Evolutionary conservation across 2,797 vertebrate genomes (phyloP).

Genomic region (Pangasius macronema): DNA sequence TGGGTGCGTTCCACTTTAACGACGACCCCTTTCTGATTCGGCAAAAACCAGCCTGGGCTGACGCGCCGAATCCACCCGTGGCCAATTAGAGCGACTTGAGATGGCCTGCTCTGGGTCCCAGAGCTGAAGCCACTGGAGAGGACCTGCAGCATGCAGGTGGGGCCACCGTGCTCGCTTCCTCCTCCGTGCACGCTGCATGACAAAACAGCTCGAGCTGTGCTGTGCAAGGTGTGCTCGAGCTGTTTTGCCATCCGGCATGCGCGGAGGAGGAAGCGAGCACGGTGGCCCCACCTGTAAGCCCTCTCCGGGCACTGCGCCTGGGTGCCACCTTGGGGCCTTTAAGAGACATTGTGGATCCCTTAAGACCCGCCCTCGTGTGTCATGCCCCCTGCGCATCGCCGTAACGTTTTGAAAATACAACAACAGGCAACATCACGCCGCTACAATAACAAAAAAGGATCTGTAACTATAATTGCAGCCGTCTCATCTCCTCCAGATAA

Average conservation of each 20-base stretch:
- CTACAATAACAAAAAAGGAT: constrained; percentile 62
- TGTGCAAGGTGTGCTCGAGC: neutral
- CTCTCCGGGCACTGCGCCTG: constrained; percentile 35
- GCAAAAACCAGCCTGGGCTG: constrained; percentile 37
- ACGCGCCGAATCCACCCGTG: constrained; percentile 58
- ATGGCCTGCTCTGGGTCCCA: constrained; percentile 46
- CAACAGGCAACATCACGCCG: constrained; percentile 44
- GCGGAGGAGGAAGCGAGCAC: constrained; percentile 13
- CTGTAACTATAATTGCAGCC: constrained; percentile 57
- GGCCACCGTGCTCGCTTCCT: constrained; percentile 37
- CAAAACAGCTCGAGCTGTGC: constrained; percentile 41
- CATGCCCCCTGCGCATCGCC: constrained; percentile 40
- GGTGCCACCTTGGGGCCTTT: constrained; percentile 49
- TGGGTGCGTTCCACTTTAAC: constrained; percentile 50
- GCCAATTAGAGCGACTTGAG: constrained; percentile 62
- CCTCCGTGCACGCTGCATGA: constrained; percentile 34
- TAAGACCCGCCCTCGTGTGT: constrained; percentile 16
- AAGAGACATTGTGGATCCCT: constrained; percentile 31
- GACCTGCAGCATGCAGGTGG: constrained; percentile 32
- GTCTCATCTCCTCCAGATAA: constrained; percentile 49
- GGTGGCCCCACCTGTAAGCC: constrained; percentile 37
- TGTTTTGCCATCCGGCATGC: constrained; percentile 36
- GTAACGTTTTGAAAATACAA: constrained; percentile 47
- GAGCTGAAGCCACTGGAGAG: constrained; percentile 50
- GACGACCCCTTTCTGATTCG: constrained; percentile 44